A percentile compares a stretch with the other conserved stretches of the same genome.
Conservation (phyloP, 1,140 invertebrate genomes). For the Drosophila pectinifera region DNA sequence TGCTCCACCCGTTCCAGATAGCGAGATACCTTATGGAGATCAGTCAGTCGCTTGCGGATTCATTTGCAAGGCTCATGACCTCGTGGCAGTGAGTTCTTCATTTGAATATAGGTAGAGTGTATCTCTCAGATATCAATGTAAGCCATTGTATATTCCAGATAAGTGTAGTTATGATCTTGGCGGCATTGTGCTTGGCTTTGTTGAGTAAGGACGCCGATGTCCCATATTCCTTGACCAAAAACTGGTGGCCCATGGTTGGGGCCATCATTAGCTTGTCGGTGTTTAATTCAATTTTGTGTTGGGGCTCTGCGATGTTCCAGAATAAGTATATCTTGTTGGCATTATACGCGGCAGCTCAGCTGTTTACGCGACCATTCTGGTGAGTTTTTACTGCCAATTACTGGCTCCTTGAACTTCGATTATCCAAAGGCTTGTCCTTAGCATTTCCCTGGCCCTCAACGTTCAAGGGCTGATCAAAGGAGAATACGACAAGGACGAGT, state of each 20-base stretch:
- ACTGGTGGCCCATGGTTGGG: not conserved
- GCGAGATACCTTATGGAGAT: not conserved
- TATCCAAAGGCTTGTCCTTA: not conserved
- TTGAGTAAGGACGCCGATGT: not conserved
- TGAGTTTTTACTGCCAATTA: not conserved
- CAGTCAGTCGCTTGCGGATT: not conserved
- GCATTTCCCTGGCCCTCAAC: not conserved
- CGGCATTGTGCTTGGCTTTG: not conserved
- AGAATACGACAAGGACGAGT: not conserved
- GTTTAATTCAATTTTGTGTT: not conserved
- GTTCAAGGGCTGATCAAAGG: not conserved
- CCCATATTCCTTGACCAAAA: not conserved
- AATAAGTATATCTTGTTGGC: not conserved
- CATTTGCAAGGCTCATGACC: not conserved
- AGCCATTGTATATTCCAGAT: not conserved
- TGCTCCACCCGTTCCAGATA: not conserved
- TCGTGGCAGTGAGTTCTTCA: conserved; percentile 9
- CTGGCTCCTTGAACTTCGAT: not conserved
- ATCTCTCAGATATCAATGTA: not conserved
- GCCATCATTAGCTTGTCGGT: not conserved
- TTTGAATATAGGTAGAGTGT: too few relatives aligned
- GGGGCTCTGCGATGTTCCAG: too few relatives aligned
- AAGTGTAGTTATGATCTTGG: not conserved
- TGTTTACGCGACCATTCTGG: not conserved
- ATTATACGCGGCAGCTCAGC: not conserved